Base-by-base conservation (phyloP, 2,113 vertebrate genomes). In the Uria aalge region DNA sequence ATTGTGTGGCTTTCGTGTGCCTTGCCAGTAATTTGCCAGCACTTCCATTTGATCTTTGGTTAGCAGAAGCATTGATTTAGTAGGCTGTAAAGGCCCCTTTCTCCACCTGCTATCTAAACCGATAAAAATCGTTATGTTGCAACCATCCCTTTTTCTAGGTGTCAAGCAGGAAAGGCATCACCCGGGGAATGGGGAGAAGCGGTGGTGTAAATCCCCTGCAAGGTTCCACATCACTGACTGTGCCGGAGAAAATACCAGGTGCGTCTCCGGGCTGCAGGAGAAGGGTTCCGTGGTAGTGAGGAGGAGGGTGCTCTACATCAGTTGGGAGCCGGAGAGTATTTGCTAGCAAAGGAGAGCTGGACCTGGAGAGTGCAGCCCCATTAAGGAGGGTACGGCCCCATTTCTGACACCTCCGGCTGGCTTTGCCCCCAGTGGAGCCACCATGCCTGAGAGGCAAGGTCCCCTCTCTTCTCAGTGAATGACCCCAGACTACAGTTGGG, bases 31-130 rank as follows among this genome's bases (percentile, higher is more conserved):
- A 79, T 84, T 93, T 86, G 78, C 90, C 62, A 91, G 12, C 69
- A 20, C 84, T 96, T 88, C 78, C 84, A 57, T 92, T 78, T 45
- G 48, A 63, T 92, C 94, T 96, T 92, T 91, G 97, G 86, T 86
- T 95, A 71, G 50, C 34, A 68, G 93, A 95, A 75, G 43, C 55
- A 48, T 50, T 83, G 88, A 91, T 90, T 73, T 88, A 94, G 41
- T 73, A 84, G 71, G 73, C 63, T 87, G 55, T 63, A 94, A 93
- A 94, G 81, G 34, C 18, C 41, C 26, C 45, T 97, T 88, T 96
- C 67, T 72, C 15, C 68, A 96, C 77, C 32, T 83, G 66, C 68
- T 74, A 83, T 89, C 91, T 93, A 94, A 90, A 84, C 80, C 5
- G 3, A 52, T 75, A 88, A 80, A 94, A 96, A 77, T 66, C 38